phyloP scores from a whole-genome alignment of 2,797 vertebrate species.

The Sitta carolinensis region DNA sequence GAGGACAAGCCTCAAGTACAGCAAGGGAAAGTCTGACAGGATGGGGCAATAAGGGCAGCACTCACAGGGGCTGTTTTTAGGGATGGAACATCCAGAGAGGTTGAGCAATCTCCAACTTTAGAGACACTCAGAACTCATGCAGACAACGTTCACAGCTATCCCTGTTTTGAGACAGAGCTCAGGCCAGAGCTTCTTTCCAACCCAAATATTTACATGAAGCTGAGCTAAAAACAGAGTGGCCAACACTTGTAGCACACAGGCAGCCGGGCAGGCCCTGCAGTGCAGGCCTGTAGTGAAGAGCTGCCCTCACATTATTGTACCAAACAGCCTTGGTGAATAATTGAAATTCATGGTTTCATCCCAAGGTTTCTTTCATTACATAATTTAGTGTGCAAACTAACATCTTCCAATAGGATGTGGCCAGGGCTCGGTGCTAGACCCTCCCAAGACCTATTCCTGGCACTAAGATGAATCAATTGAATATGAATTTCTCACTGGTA shows the following conservation, averaged over 20 bases:
- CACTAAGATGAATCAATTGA: neutral
- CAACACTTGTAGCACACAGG: neutral
- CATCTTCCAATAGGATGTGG: neutral
- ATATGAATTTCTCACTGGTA: neutral
- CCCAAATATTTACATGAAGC: constrained; percentile 32
- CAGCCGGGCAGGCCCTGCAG: neutral
- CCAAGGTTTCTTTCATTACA: neutral
- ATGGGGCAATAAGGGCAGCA: neutral
- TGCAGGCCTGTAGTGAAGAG: neutral
- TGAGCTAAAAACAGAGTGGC: neutral
- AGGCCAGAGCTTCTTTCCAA: neutral
- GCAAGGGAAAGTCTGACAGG: neutral
- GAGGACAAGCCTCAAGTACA: neutral
- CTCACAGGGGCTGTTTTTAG: neutral
- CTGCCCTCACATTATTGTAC: neutral
- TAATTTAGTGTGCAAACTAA: neutral
- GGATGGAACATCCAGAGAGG: neutral
- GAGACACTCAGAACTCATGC: neutral
- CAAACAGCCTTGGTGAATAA: neutral
- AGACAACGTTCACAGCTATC: neutral
- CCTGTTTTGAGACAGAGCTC: neutral
- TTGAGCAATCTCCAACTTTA: neutral
- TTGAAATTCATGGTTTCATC: neutral
- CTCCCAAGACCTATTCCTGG: neutral
- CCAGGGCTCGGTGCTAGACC: rapidly evolving